These are phyloP conservation scores for Aleiodes sp. DNA, from an alignment of 1,140 invertebrate species.

Conservation along the genomic window DNA sequence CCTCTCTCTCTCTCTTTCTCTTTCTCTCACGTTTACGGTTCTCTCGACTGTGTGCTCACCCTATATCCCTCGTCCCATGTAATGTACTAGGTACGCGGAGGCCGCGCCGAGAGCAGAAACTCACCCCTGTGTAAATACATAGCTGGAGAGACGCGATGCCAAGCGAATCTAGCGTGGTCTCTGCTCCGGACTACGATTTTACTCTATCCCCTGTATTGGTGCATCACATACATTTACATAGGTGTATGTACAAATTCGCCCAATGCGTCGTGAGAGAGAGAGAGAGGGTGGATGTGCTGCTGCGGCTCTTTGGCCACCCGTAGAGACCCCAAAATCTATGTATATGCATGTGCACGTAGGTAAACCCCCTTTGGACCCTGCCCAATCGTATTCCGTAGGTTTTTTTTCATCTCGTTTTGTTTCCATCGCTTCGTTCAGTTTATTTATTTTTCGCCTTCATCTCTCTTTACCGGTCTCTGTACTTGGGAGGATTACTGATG, in stretches of 20 bases:
- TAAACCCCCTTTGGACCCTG: constrained; percentile 6
- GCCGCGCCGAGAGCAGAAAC: not conserved
- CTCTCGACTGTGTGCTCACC: too few relatives aligned
- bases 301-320: not conserved
- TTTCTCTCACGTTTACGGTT: not conserved
- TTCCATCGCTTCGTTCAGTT: too few relatives aligned
- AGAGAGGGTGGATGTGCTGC: not conserved
- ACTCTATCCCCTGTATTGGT: not conserved
- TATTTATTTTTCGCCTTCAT: too few relatives aligned
- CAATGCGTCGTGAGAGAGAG: not conserved
- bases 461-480: too few relatives aligned
- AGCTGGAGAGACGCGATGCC: constrained; percentile 40
- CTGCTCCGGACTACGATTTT: not conserved
- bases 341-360: constrained; percentile 27
- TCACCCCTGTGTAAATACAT: constrained; percentile 46
- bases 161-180: constrained; percentile 28
- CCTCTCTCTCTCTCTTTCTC: constrained; percentile 20
- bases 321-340: not conserved
- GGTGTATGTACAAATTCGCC: not conserved
- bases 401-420: not conserved
- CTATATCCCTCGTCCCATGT: not conserved
- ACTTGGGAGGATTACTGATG: too few relatives aligned
- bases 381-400: not conserved
- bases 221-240: not conserved
- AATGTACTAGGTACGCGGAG: not conserved